These are phyloP conservation scores for Helicoverpa armigera DNA, from an alignment of 1,140 invertebrate genomes.

Conservation along the genomic window DNA sequence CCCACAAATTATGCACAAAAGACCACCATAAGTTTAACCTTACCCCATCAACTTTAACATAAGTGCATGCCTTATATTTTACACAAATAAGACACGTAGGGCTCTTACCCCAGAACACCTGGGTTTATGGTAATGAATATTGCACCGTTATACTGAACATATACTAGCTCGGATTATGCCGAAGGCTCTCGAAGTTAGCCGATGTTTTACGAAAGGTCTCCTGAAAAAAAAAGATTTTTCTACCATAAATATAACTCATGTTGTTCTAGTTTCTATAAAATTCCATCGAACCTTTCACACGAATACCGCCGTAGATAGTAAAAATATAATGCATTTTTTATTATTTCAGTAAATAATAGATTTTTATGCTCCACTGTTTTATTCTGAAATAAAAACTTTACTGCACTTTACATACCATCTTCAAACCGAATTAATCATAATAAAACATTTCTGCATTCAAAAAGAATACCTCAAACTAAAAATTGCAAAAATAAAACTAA, in stretches of 20 bases:
- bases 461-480: background rate
- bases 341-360: too few relatives aligned
- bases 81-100: conserved; percentile 37
- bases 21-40: background rate
- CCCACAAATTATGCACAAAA: conserved; percentile 7
- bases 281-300: too few relatives aligned
- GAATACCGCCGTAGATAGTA: too few relatives aligned
- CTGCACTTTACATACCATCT: background rate
- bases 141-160: conserved; percentile 37
- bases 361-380: too few relatives aligned
- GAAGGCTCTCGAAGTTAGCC: background rate
- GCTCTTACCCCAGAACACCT: conserved; percentile 32
- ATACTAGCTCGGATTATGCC: conserved; percentile 29
- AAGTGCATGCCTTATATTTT: conserved; percentile 20
- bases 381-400: background rate
- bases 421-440: conserved; percentile 10
- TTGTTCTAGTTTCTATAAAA: too few relatives aligned
- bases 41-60: conserved; percentile 2
- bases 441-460: conserved; percentile 11
- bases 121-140: conserved; percentile 47
- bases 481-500: background rate
- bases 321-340: too few relatives aligned
- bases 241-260: background rate
- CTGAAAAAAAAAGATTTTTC: background rate
- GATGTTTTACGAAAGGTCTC: conserved; percentile 12